Evolutionary conservation across 1,140 invertebrate species (phyloP).

Genomic region (Anastatus disparis): DNA sequence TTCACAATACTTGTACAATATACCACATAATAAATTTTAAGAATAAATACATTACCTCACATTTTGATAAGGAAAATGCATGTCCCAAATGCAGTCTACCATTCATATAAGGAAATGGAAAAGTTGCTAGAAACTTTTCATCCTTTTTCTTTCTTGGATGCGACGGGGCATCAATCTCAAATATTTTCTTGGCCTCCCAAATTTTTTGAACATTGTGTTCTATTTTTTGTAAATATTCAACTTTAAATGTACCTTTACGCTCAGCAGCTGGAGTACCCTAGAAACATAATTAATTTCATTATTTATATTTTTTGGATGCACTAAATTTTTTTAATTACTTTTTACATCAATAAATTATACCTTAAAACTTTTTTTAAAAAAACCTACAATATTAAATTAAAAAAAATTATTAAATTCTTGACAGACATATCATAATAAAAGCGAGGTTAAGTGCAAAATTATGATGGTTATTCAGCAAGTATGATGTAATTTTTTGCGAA

Average conservation of each 20-base stretch:
- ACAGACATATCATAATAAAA: too few species aligned
- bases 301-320: too few species aligned
- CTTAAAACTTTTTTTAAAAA: too few species aligned
- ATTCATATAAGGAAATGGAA: constrained; percentile 99
- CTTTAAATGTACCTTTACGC: constrained; percentile 92
- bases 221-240: constrained; percentile 89
- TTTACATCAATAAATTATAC: too few species aligned
- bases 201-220: constrained; percentile 84
- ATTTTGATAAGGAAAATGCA: constrained; percentile 97
- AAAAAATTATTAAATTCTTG: too few species aligned
- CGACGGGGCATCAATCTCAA: constrained; percentile 82
- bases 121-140: constrained; percentile 94
- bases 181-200: constrained; percentile 84
- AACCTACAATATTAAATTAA: too few species aligned
- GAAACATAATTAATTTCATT: too few species aligned
- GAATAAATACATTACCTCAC: constrained; percentile 73
- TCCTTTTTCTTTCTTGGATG: constrained; percentile 66
- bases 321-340: too few species aligned
- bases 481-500: too few species aligned
- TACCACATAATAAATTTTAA: background rate
- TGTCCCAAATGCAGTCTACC: constrained; percentile 97
- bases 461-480: too few species aligned
- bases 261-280: constrained; percentile 66
- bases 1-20: too few species aligned
- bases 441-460: too few species aligned